These are phyloP conservation scores for Peromyscus melanophrys DNA, from an alignment of 2,797 vertebrate genomes.

Conservation along the genomic window DNA sequence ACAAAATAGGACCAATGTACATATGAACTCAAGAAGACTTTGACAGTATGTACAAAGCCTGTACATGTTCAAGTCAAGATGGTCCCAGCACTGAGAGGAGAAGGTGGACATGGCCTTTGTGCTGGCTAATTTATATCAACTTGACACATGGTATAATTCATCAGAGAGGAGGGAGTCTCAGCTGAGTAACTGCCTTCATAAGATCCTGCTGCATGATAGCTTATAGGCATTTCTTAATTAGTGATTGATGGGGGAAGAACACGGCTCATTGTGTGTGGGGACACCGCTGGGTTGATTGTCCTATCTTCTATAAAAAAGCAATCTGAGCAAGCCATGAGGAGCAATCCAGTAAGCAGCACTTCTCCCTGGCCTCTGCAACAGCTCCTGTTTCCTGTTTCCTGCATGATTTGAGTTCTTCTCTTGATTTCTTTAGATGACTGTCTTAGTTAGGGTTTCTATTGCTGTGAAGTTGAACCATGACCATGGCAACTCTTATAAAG, in stretches of 20 bases:
- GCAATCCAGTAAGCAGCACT: background rate
- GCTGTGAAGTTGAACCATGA: background rate
- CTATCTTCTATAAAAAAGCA: background rate
- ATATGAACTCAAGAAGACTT: background rate
- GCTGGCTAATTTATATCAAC: background rate
- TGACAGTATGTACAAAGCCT: too few relatives aligned
- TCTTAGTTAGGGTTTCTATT: too few relatives aligned
- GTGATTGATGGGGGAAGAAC: background rate
- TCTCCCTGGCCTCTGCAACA: background rate
- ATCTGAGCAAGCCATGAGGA: background rate
- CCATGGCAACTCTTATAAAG: background rate
- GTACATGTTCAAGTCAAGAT: background rate
- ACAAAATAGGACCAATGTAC: background rate
- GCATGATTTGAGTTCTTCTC: background rate
- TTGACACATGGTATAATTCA: background rate
- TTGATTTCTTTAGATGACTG: background rate
- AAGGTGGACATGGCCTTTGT: background rate
- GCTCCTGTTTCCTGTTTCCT: background rate
- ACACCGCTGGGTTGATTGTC: background rate
- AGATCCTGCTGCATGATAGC: too few relatives aligned
- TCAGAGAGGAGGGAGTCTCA: background rate
- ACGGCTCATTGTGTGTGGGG: background rate
- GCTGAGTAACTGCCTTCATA: background rate
- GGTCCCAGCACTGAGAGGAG: background rate
- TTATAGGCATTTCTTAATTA: background rate